Percentiles rank a stretch among this genome's conserved stretches.
Conservation (phyloP, 2,888 invertebrate genomes). For the Cerastis rubricosa region DNA sequence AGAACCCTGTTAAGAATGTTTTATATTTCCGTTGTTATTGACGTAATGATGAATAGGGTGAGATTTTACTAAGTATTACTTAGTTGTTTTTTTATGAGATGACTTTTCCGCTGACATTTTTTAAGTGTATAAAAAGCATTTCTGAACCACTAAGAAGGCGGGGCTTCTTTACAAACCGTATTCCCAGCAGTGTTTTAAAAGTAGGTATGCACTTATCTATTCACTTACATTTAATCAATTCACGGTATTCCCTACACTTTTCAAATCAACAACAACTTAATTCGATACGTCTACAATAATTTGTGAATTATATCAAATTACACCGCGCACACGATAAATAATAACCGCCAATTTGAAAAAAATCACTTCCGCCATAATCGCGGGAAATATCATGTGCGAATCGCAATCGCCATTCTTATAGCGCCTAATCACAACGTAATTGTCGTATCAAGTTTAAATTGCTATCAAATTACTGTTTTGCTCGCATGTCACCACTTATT, state of each 20-base stretch:
- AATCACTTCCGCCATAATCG: slow-evolving; percentile 66
- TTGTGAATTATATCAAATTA: slow-evolving; percentile 62
- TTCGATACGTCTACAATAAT: slow-evolving; percentile 30
- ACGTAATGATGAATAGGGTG: not conserved
- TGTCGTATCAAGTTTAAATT: slow-evolving; percentile 74
- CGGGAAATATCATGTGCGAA: slow-evolving; percentile 68
- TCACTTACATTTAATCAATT: slow-evolving; percentile 16
- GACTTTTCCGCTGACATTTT: not conserved
- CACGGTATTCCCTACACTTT: slow-evolving; percentile 38
- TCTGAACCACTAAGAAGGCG: not conserved
- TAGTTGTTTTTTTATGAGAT: not conserved
- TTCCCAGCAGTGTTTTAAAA: not conserved
- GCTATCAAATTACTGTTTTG: slow-evolving; percentile 75
- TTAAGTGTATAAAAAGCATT: not conserved
- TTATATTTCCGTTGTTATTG: slow-evolving; percentile 29
- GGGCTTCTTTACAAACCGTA: not conserved
- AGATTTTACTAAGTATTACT: not conserved
- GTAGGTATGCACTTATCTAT: not conserved
- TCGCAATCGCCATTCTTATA: slow-evolving; percentile 67
- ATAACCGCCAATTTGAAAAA: slow-evolving; percentile 68
- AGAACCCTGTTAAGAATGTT: slow-evolving; percentile 29
- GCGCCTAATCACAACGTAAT: slow-evolving; percentile 72
- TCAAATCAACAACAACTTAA: slow-evolving; percentile 47
- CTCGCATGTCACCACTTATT: slow-evolving; percentile 74
- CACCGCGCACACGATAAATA: slow-evolving; percentile 50